Evolutionary conservation across 2,888 invertebrate genomes (phyloP).

Genomic region (Mactromeris polynyma): DNA sequence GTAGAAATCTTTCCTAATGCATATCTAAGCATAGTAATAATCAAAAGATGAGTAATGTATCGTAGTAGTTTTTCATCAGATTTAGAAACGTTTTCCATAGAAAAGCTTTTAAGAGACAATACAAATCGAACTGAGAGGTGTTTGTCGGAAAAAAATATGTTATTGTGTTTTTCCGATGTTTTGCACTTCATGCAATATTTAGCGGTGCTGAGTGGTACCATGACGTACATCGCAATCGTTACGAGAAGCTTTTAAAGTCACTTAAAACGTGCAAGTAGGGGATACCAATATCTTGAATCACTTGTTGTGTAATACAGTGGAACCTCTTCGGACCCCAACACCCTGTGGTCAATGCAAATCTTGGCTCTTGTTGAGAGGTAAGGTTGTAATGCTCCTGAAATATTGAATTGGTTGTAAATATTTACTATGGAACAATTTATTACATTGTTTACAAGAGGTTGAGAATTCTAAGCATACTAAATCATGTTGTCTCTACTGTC

Average conservation of each 20-base stretch:
- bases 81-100: neutral
- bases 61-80: neutral
- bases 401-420: too few species aligned
- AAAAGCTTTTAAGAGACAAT: constrained; percentile 10
- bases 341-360: too few species aligned
- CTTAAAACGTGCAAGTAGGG: neutral
- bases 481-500: too few species aligned
- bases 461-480: too few species aligned
- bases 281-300: neutral
- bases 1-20: neutral
- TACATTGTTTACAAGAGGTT: too few species aligned
- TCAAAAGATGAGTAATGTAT: constrained; percentile 6
- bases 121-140: neutral
- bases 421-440: too few species aligned
- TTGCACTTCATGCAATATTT: neutral
- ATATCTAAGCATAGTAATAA: constrained; percentile 8
- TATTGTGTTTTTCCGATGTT: neutral
- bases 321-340: too few species aligned
- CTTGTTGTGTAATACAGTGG: neutral
- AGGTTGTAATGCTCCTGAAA: too few species aligned
- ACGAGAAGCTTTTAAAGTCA: neutral
- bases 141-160: neutral
- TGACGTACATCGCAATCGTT: neutral
- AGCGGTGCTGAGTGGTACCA: neutral
- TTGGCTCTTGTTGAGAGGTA: too few species aligned